Evolutionary conservation across 2,113 vertebrate species (phyloP).

Genomic region (rabbit (Oryctolagus cuniculus)): mOryCun1.1 NC_091452.1:8364001-8364500

Average conservation of each 20-base stretch:
- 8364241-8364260: background rate
- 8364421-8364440: background rate
- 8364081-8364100: background rate
- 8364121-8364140: background rate
- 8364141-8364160: background rate
- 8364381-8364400: background rate
- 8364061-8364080: background rate
- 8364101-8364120: background rate
- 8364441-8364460: background rate
- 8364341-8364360: background rate
- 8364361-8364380: background rate
- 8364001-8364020: too few species aligned
- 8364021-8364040: too few species aligned
- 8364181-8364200: background rate
- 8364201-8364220: background rate
- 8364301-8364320: background rate
- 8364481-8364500: conserved; percentile 76
- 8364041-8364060: too few species aligned
- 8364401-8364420: background rate
- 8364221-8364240: background rate
- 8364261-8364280: background rate
- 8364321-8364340: background rate
- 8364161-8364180: background rate
- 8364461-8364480: background rate
- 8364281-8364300: background rate